Evolutionary conservation across 2,113 vertebrate genomes (phyloP).

Genomic region (Engraulis encrasicolus): DNA sequence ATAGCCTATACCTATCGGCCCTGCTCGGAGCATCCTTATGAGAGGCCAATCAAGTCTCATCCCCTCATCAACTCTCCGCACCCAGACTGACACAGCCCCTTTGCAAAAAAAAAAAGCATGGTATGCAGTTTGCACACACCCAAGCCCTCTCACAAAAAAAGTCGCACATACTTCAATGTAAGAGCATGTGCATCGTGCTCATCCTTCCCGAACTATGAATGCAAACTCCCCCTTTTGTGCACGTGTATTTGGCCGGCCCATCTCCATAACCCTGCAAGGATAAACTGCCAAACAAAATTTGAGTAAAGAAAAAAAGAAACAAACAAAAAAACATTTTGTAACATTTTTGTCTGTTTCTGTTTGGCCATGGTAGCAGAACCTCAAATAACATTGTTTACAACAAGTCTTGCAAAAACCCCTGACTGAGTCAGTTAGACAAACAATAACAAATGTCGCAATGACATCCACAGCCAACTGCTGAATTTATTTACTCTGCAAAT

Average conservation of each 20-base stretch:
- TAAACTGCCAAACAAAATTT: no score
- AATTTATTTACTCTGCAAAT: constrained; percentile 9
- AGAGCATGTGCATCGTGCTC: not conserved
- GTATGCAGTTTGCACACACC: not conserved
- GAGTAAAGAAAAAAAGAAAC: no score
- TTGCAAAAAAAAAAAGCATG: not conserved
- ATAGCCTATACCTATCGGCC: not conserved
- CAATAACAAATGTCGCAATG: constrained; percentile 14
- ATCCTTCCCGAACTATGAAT: not conserved
- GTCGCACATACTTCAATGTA: not conserved
- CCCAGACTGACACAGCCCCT: not conserved
- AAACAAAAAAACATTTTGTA: not conserved
- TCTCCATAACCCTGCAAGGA: not conserved
- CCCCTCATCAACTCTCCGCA: not conserved
- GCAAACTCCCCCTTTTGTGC: not conserved
- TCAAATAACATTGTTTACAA: not conserved
- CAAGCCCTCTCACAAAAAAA: not conserved
- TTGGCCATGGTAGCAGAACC: not conserved
- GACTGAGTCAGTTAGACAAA: not conserved
- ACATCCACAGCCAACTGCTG: not conserved
- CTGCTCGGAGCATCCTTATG: not conserved
- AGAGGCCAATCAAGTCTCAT: not conserved
- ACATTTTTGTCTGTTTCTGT: not conserved
- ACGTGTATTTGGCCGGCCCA: not conserved
- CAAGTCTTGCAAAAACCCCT: not conserved